Evolutionary conservation across 2,888 invertebrate genomes (phyloP), one percentile per base, ranked within the genome.

Genomic region (Geophilus truncorum): DNA sequence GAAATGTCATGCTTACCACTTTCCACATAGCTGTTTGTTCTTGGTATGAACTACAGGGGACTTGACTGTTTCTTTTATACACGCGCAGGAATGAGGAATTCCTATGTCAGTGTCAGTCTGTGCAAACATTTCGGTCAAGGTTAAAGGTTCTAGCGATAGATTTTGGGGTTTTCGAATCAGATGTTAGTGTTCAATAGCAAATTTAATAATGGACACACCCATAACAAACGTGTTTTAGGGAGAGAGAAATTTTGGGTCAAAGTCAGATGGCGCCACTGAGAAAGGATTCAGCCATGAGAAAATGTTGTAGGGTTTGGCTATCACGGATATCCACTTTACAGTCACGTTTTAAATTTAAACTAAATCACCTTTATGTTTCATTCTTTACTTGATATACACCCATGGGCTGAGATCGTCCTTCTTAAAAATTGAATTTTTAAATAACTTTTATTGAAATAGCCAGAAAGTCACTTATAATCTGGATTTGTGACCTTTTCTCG

Each of bases 121-220:
- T 21, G 40, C 40, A 40, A 40, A 62, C 57, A 62, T n/a, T n/a
- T 62, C 57, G 57, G 57, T 23, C 57, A 62, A 62, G 57, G 57
- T 62, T 62, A 62, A 62, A 23, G 23, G 57, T 62, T 62, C 23
- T 23, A 21, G 21, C 21, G 57, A 23, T 62, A 23, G 57, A 62
- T 62, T 62, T 62, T 21, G n/a, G 57, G 57, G 2, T 62, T 62
- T 62, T 18, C 21, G 23, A 62, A 21, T 12, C 10, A 23, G 18
- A 62, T 23, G 6, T 21, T 4, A 23, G 23, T 62, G 21, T 62
- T 62, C 57, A 62, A 62, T 62, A 62, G 57, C 57, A 62, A 62
- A 62, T 62, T 62, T 62, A 62, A 62, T 62, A 62, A 62, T 62
- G 57, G 57, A 62, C 18, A 62, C 57, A 18, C 57, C 57, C 57